Evolutionary conservation across 2,888 invertebrate genomes (phyloP).

Genomic region (Coelogynopora nodosa): DNA sequence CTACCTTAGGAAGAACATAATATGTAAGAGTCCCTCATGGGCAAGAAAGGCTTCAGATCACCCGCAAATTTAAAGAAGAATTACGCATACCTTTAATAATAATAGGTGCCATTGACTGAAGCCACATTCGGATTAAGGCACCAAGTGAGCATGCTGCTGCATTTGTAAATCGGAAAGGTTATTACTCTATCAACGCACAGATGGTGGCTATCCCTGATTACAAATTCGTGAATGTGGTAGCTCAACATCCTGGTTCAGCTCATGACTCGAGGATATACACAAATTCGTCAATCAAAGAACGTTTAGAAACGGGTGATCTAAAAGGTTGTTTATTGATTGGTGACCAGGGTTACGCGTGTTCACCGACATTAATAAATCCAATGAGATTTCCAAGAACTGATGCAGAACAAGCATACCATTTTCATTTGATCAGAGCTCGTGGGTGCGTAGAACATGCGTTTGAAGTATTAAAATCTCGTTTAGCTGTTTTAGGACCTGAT

Average conservation of each 20-base stretch:
- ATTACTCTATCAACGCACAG: not conserved
- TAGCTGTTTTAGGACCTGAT: not conserved
- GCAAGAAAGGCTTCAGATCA: not conserved
- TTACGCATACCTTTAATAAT: not conserved
- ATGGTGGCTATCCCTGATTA: not conserved
- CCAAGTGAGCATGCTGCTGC: not conserved
- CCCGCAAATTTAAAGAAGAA: not conserved
- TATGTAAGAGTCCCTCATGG: not conserved
- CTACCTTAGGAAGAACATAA: not conserved
- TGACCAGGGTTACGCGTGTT: conserved; percentile 19
- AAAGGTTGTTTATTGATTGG: not conserved
- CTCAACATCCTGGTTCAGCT: conserved; percentile 13
- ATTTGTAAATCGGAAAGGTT: not conserved
- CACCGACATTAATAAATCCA: not conserved
- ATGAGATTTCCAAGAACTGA: not conserved
- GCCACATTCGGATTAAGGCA: not conserved
- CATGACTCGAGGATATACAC: not conserved
- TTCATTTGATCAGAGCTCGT: not conserved
- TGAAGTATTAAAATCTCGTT: not conserved
- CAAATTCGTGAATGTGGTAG: not conserved
- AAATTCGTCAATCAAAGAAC: not conserved
- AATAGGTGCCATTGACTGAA: conserved; percentile 10
- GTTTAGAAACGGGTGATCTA: not conserved
- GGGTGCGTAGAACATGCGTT: not conserved
- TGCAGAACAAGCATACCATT: not conserved